phyloP scores from a whole-genome alignment of 2,888 invertebrate species.

The Xestia c-nigrum region DNA sequence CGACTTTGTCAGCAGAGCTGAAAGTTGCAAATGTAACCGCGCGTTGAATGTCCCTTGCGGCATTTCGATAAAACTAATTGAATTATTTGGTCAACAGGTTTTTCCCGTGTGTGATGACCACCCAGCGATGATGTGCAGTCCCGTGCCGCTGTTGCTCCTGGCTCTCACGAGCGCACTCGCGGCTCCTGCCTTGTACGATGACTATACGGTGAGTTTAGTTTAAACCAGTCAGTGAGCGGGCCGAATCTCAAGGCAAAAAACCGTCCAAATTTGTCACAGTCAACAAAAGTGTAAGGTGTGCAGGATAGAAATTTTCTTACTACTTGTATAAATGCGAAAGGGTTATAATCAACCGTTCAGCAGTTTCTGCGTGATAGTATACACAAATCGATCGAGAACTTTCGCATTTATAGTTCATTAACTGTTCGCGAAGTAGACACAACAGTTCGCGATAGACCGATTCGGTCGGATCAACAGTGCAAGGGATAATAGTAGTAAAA shows the following conservation, averaged over 20 bases:
- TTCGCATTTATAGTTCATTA: too few species aligned
- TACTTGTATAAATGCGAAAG: too few species aligned
- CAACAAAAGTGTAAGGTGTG: too few species aligned
- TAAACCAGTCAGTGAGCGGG: not conserved
- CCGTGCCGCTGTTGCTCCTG: slow-evolving; percentile 77
- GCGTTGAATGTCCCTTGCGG: not conserved
- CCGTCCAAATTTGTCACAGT: too few species aligned
- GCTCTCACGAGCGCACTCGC: slow-evolving; percentile 78
- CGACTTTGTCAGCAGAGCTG: not conserved
- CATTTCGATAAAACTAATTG: not conserved
- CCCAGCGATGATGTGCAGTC: slow-evolving; percentile 76
- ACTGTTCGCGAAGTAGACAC: too few species aligned
- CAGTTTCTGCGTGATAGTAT: too few species aligned
- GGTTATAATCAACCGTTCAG: too few species aligned
- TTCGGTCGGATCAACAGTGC: too few species aligned
- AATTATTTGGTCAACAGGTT: slow-evolving; percentile 55
- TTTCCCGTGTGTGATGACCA: slow-evolving; percentile 70
- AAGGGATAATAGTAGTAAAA: too few species aligned
- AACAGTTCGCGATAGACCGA: too few species aligned
- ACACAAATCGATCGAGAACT: too few species aligned
- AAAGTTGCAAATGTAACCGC: not conserved
- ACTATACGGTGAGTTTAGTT: slow-evolving; percentile 72
- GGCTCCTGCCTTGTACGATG: slow-evolving; percentile 77
- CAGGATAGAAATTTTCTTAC: too few species aligned
- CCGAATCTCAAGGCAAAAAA: not conserved